phyloP scores from a whole-genome alignment of 2,113 vertebrate genomes.

The Sarotherodon lohbergeri region DNA sequence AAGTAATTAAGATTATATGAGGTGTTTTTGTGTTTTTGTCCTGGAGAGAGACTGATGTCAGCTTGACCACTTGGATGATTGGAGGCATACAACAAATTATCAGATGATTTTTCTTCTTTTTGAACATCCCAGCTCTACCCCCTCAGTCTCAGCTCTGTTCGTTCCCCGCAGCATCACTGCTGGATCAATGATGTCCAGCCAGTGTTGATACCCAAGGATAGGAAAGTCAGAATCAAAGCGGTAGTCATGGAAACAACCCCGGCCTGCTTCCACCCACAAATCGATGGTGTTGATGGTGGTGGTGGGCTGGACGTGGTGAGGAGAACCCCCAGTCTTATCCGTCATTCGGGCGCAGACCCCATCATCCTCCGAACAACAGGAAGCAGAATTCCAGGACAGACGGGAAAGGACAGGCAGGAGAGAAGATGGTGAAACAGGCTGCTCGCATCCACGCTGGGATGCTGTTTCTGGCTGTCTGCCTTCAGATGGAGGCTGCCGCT shows the following conservation, averaged over 20 bases:
- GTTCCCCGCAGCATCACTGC: background rate
- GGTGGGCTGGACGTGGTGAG: background rate
- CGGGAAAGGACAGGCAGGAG: background rate
- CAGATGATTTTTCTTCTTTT: background rate
- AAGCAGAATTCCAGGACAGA: background rate
- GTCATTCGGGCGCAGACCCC: slow-evolving; percentile 26
- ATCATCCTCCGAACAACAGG: background rate
- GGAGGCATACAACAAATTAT: background rate
- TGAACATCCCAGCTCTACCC: background rate
- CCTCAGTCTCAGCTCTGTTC: background rate
- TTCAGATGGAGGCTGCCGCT: background rate
- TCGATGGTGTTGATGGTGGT: slow-evolving; percentile 7
- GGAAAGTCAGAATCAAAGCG: slow-evolving; percentile 47
- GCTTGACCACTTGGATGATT: background rate
- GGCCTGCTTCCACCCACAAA: slow-evolving; percentile 52
- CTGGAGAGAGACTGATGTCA: background rate
- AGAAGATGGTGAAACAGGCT: background rate
- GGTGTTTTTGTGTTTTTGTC: background rate
- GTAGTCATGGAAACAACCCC: slow-evolving; percentile 56
- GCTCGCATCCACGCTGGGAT: background rate
- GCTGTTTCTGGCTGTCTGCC: slow-evolving; percentile 23
- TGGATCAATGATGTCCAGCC: slow-evolving; percentile 21
- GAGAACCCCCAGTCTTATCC: slow-evolving; percentile 30
- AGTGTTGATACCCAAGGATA: slow-evolving; percentile 10
- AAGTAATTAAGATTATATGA: background rate